Conservation (phyloP, 2,113 vertebrate genomes). For the Nicator chloris region DNA sequence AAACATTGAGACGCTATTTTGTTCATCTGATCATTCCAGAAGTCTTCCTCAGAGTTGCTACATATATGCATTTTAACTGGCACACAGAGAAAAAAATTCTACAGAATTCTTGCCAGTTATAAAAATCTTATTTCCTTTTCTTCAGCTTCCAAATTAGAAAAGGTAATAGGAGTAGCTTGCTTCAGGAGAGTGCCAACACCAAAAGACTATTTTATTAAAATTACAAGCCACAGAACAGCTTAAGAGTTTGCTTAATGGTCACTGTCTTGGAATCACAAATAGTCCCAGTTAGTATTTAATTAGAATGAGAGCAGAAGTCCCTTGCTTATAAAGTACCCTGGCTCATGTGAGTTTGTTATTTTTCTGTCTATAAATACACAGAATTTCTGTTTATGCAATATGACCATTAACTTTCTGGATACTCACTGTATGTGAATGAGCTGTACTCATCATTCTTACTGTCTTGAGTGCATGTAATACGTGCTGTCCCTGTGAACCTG, state of each 20-base stretch:
- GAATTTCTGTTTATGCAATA: background rate
- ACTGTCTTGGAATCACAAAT: background rate
- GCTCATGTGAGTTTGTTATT: background rate
- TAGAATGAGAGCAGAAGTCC: background rate
- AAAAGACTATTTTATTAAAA: background rate
- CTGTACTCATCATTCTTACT: background rate
- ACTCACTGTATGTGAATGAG: background rate
- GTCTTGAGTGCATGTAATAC: background rate
- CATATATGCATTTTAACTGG: background rate
- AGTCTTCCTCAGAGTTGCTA: background rate
- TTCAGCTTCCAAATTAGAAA: background rate
- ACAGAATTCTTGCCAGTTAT: background rate
- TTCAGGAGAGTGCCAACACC: background rate
- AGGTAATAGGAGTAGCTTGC: background rate
- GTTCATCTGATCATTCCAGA: background rate
- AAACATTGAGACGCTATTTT: background rate
- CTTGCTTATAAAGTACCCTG: background rate
- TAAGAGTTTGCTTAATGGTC: background rate
- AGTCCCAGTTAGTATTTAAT: background rate
- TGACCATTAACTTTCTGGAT: background rate
- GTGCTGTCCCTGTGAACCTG: background rate
- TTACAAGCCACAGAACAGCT: background rate
- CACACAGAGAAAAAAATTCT: background rate
- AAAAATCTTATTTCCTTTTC: background rate
- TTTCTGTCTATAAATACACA: background rate